Conservation (phyloP, 1,140 invertebrate genomes). For the Papilio machaon region DNA sequence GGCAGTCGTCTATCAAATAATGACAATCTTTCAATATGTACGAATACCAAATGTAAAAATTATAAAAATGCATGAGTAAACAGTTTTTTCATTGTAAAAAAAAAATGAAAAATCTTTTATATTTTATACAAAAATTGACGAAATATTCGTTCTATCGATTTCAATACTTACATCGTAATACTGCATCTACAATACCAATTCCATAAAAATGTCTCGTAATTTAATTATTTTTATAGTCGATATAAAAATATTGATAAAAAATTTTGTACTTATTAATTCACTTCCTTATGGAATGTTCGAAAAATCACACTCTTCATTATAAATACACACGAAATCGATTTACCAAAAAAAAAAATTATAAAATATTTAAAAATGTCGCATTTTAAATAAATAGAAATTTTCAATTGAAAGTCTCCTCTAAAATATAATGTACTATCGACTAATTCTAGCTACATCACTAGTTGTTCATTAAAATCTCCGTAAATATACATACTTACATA, state of each 20-base stretch:
- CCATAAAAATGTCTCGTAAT: conserved; percentile 60
- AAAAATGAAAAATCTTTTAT: conserved; percentile 54
- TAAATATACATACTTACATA: conserved; percentile 60
- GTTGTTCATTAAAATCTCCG: conserved; percentile 66
- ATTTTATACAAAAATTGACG: conserved; percentile 65
- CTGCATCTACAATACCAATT: conserved; percentile 69
- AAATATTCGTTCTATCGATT: conserved; percentile 47
- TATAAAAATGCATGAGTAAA: conserved; percentile 62
- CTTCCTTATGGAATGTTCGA: conserved; percentile 78
- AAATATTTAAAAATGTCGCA: conserved; percentile 60
- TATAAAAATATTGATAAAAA: conserved; percentile 78
- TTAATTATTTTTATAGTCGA: conserved; percentile 55
- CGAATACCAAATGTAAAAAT: conserved; percentile 71
- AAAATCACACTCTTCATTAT: conserved; percentile 71
- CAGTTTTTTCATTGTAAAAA: conserved; percentile 41
- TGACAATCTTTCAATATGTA: conserved; percentile 59
- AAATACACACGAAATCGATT: conserved; percentile 65
- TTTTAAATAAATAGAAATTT: conserved; percentile 74
- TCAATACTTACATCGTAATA: conserved; percentile 73
- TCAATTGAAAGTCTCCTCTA: conserved; percentile 54
- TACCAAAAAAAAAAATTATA: conserved; percentile 56
- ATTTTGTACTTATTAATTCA: conserved; percentile 79
- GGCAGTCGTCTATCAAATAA: conserved; percentile 60
- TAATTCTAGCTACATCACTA: conserved; percentile 56
- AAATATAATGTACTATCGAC: conserved; percentile 59